These are phyloP conservation scores for Coregonus suidteri DNA, from an alignment of 2,797 vertebrate genomes.

Conservation along the genomic window DNA sequence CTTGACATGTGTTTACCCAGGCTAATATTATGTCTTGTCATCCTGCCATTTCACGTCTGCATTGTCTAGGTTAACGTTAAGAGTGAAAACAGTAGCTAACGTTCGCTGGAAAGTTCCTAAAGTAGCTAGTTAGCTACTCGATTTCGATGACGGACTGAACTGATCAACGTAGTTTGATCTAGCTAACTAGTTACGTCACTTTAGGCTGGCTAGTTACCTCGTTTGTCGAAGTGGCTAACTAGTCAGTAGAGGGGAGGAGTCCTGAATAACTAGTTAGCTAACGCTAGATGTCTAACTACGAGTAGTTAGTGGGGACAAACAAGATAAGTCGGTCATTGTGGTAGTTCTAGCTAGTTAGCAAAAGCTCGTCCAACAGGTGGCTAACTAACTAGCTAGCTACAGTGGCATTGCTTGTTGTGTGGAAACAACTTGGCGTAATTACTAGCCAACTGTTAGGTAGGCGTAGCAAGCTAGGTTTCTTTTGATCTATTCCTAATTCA, in stretches of 20 bases:
- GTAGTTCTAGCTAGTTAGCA: background rate
- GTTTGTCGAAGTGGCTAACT: background rate
- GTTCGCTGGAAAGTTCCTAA: background rate
- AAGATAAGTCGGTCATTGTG: background rate
- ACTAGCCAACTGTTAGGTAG: background rate
- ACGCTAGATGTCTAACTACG: background rate
- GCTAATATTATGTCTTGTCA: background rate
- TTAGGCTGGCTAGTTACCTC: background rate
- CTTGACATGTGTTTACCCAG: background rate
- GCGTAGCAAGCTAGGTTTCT: background rate
- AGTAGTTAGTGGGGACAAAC: background rate
- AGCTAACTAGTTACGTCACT: background rate
- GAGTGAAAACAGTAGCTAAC: background rate
- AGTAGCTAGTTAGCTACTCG: background rate
- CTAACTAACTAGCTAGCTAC: constrained; percentile 1
- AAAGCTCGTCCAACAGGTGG: background rate
- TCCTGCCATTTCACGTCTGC: background rate
- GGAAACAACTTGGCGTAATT: background rate
- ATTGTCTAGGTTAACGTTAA: background rate
- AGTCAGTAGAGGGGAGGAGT: too few relatives aligned
- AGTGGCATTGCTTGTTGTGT: background rate
- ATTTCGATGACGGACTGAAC: background rate
- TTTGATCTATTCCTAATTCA: background rate
- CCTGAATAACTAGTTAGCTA: background rate
- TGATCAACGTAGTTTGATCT: background rate